Conservation (phyloP, 2,113 vertebrate genomes). For the Centrocercus urophasianus region DNA sequence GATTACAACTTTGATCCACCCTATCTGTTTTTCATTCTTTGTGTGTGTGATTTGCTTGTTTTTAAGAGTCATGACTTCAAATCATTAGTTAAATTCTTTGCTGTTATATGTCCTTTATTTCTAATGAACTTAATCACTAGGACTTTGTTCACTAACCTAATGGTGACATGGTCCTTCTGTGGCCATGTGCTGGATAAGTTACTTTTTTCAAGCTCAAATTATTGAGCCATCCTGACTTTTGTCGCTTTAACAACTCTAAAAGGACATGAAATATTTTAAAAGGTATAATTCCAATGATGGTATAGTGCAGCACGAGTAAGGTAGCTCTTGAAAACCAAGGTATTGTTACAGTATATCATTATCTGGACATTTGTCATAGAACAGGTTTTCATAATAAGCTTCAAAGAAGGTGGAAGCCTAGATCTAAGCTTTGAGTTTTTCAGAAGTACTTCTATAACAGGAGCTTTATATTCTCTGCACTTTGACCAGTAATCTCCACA, state of each 20-base stretch:
- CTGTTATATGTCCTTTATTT: not conserved
- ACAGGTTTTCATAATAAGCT: constrained; percentile 65
- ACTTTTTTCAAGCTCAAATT: not conserved
- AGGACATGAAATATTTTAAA: constrained; percentile 28
- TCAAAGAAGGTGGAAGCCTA: constrained; percentile 66
- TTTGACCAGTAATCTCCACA: constrained; percentile 70
- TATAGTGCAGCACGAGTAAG: not conserved
- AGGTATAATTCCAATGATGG: constrained; percentile 19
- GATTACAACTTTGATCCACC: not conserved
- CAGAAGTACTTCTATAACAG: constrained; percentile 56
- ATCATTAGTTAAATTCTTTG: not conserved
- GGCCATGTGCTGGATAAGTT: not conserved
- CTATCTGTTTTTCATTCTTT: not conserved
- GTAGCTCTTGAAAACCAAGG: constrained; percentile 38
- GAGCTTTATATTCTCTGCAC: constrained; percentile 67
- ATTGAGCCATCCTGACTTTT: constrained; percentile 18
- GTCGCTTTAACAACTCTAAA: constrained; percentile 22
- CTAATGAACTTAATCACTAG: not conserved
- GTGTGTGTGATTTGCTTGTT: not conserved
- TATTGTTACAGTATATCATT: constrained; percentile 62
- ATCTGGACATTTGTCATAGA: constrained; percentile 66
- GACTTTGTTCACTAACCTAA: not conserved
- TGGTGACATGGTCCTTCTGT: not conserved
- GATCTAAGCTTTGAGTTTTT: constrained; percentile 62
- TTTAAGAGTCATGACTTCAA: not conserved